Conservation (phyloP, 2,113 vertebrate species). For the Cephalopterus ornatus region DNA sequence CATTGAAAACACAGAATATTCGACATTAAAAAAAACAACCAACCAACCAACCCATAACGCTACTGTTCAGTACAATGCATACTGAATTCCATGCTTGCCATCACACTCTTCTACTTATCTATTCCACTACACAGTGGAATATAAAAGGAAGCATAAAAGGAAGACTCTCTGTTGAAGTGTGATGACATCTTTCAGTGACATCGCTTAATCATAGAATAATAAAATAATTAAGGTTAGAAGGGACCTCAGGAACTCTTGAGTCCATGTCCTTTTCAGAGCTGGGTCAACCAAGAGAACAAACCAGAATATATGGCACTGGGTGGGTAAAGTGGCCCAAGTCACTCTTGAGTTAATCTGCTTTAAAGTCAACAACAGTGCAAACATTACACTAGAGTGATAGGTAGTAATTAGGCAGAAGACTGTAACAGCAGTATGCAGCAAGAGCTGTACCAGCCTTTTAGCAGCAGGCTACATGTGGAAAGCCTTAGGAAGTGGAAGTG, state of each 20-base stretch:
- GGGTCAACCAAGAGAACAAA: not conserved
- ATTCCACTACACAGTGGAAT: not conserved
- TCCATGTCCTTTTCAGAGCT: not conserved
- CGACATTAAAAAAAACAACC: not conserved
- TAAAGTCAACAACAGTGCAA: not conserved
- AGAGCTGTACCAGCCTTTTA: not conserved
- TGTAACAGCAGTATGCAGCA: not conserved
- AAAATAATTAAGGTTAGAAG: not conserved
- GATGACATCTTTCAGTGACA: not conserved
- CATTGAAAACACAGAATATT: not conserved
- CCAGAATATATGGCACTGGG: not conserved
- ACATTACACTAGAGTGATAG: not conserved
- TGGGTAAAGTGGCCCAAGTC: not conserved
- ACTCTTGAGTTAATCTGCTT: not conserved
- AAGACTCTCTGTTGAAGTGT: not conserved
- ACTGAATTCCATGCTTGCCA: not conserved
- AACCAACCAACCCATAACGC: rapidly evolving
- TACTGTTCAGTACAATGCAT: not conserved
- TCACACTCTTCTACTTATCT: not conserved
- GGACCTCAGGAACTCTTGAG: not conserved
- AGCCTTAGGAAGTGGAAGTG: not conserved
- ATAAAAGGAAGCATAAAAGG: not conserved
- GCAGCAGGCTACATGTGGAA: not conserved
- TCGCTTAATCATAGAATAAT: not conserved
- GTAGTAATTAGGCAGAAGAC: not conserved